Evolutionary conservation across 2,888 invertebrate species (phyloP).

Genomic region (Leptopterna dolabrata): DNA sequence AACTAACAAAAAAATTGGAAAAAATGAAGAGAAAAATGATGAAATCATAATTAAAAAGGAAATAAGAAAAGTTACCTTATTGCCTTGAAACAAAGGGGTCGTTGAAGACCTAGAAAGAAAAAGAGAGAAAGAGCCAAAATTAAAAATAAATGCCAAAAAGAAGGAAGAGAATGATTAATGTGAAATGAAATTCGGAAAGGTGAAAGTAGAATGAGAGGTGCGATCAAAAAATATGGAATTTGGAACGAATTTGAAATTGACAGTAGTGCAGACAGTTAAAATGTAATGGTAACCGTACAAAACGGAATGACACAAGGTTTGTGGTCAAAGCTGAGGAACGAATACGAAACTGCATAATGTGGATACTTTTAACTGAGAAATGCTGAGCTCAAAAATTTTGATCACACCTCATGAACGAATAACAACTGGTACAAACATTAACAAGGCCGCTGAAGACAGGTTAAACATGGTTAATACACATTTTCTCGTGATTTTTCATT

Average conservation of each 20-base stretch:
- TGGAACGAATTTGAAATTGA: too few relatives aligned
- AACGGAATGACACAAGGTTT: too few relatives aligned
- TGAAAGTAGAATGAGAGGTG: neutral
- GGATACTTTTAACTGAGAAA: too few relatives aligned
- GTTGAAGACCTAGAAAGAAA: conserved; percentile 58
- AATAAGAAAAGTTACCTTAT: conserved; percentile 55
- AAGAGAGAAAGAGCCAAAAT: conserved; percentile 54
- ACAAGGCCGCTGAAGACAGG: too few relatives aligned
- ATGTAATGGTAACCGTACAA: neutral
- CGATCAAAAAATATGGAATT: neutral
- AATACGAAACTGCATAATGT: too few relatives aligned
- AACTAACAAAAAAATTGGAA: neutral
- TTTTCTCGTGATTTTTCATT: too few relatives aligned
- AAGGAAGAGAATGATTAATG: conserved; percentile 36
- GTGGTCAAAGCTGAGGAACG: too few relatives aligned
- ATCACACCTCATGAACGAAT: too few relatives aligned
- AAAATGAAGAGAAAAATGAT: neutral
- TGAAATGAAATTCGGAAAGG: neutral
- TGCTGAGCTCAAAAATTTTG: too few relatives aligned
- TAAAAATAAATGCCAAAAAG: conserved; percentile 46
- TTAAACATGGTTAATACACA: too few relatives aligned
- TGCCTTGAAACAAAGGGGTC: conserved; percentile 57
- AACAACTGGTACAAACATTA: too few relatives aligned
- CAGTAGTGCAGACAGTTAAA: too few relatives aligned
- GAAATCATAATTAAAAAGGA: conserved; percentile 25